These are phyloP conservation scores for Paradoxurus hermaphroditus DNA, from an alignment of 2,113 vertebrate species.

Conservation along the genomic window DNA sequence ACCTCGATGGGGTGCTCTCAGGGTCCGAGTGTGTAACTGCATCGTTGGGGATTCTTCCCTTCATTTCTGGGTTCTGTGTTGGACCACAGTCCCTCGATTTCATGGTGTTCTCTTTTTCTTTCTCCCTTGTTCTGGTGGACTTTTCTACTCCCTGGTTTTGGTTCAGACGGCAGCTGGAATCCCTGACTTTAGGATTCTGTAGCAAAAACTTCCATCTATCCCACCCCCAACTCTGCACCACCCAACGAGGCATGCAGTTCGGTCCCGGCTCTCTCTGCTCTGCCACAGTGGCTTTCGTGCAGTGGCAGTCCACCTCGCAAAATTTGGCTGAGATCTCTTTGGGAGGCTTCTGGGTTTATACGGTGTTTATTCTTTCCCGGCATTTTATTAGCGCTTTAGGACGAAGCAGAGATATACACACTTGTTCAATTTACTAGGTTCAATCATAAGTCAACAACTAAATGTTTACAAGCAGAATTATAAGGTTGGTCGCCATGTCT, in stretches of 20 bases:
- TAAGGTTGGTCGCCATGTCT: background rate
- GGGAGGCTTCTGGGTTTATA: background rate
- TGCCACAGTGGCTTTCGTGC: background rate
- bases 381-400: slow-evolving; percentile 37
- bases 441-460: slow-evolving; percentile 25
- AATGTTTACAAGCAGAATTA: slow-evolving; percentile 39
- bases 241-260: background rate
- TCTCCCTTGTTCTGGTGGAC: background rate
- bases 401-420: background rate
- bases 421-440: slow-evolving; percentile 42
- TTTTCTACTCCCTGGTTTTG: background rate
- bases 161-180: background rate
- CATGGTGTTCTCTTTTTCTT: background rate
- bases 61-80: background rate
- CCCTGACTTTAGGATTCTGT: background rate
- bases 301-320: background rate
- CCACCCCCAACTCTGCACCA: background rate
- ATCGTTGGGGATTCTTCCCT: background rate
- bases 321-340: background rate
- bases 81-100: background rate
- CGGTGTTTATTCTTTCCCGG: background rate
- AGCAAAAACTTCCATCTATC: background rate
- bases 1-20: background rate
- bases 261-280: background rate
- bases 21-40: background rate